Evolutionary conservation across 2,888 invertebrate species (phyloP), one percentile per base, ranked within the genome.

Genomic region (Petrolisthes cinctipes): DNA sequence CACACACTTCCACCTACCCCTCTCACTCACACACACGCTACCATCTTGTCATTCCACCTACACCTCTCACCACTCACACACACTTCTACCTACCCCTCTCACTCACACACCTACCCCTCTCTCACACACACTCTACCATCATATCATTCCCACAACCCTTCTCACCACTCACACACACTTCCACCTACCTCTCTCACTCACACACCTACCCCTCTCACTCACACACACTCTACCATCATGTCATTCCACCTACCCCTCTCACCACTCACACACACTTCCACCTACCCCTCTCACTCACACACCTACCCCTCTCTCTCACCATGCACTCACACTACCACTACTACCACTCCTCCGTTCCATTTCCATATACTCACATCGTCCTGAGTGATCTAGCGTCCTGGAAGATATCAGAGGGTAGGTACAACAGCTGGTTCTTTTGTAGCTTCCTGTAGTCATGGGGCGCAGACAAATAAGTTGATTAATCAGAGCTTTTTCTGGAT

Each of bases 361-460:
- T 37, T 37, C 37, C 37, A 37, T 76, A 37, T 84, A 88, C 89
- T 89, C 89, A 91, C 91, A 91, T 88, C 20, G 91, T 91, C 75
- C 90, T 89, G 11, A 91, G 88, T n/a, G 91, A 89, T 17, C 91
- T 79, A 51, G 90, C 84, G n/a, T 91, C 89, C 23, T 86, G 86
- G 78, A 91, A 91, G 17, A 91, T 86, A 17, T 90, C 93, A 73
- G 93, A 93, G 83, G 94, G 94, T 76, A 96, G 93, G 92, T 95
- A 94, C 92, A 95, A 95, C 85, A 96, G 92, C 90, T 94, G 93
- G 92, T 96, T 96, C 92, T 95, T 94, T 92, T 95, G 95, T 17
- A 96, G 93, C 80, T 95, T 94, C 91, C 95, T 95, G 93, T 91
- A 1, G 37, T 37, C 37, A 37, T 37, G 37, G 37, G 37, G 2